Conservation (phyloP, 64 coral and sea anemone species). For the Actinia tenebrosa region DNA sequence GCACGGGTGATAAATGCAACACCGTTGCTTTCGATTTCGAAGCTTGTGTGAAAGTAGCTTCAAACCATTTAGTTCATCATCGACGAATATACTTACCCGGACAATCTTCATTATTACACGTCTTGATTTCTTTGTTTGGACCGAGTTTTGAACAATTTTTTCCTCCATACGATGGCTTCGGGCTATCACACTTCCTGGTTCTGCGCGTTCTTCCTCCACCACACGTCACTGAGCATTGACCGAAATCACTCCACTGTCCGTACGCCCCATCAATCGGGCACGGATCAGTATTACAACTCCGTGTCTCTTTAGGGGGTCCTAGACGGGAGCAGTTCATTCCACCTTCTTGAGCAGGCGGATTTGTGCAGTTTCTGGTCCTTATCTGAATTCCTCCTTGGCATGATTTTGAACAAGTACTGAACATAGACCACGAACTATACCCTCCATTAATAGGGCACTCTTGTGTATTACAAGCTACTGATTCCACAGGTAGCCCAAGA, state of each 20-base stretch:
- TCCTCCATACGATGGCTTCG: conserved; percentile 39
- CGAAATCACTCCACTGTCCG: conserved; percentile 29
- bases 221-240: conserved; percentile 37
- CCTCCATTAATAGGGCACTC: conserved; percentile 69
- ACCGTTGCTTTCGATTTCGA: no score
- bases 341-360: conserved; percentile 54
- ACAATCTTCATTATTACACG: conserved; percentile 33
- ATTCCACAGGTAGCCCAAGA: conserved; percentile 43
- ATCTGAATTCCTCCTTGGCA: conserved; percentile 64
- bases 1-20: no score
- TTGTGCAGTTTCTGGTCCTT: conserved; percentile 78
- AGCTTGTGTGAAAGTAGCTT: no score
- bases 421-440: conserved; percentile 64
- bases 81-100: conserved; percentile 20
- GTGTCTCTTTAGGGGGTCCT: conserved; percentile 44
- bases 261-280: conserved; percentile 63
- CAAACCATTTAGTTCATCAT: no score
- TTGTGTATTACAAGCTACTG: conserved; percentile 42
- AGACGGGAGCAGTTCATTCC: conserved; percentile 66
- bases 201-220: conserved; percentile 23
- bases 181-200: conserved; percentile 42
- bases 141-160: conserved; percentile 42
- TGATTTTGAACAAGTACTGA: conserved; percentile 50
- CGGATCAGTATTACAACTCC: conserved; percentile 24
- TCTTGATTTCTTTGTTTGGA: neutral